These are phyloP conservation scores for Lasioglossum malachurum DNA, from an alignment of 2,888 invertebrate species.

Conservation along the genomic window DNA sequence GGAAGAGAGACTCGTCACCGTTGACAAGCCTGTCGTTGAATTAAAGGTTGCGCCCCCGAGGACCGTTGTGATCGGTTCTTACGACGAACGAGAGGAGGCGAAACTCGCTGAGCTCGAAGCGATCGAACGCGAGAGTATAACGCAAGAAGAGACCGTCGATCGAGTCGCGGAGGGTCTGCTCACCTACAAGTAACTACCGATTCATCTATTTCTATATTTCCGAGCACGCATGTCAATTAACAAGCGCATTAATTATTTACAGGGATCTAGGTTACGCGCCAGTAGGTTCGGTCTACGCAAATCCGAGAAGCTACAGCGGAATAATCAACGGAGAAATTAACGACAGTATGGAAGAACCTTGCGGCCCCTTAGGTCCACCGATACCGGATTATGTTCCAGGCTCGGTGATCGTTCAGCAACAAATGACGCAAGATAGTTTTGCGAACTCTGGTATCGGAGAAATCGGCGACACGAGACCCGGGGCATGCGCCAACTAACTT, in stretches of 20 bases:
- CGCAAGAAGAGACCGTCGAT: conserved; percentile 50
- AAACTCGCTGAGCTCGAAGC: conserved; percentile 73
- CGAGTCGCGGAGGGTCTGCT: conserved; percentile 51
- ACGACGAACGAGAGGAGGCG: conserved; percentile 65
- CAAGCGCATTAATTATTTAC: conserved; percentile 25
- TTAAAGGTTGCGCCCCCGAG: conserved; percentile 78
- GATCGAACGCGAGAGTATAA: conserved; percentile 69
- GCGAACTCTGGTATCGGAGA: conserved; percentile 14
- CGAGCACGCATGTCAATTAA: not conserved
- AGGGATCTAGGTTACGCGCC: conserved; percentile 75
- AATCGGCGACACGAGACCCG: conserved; percentile 6
- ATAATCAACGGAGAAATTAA: conserved; percentile 14
- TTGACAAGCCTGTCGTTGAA: conserved; percentile 86
- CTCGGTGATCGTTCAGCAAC: conserved; percentile 56
- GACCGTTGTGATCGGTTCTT: conserved; percentile 44
- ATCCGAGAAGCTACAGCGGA: not conserved
- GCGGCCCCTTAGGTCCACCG: conserved; percentile 71
- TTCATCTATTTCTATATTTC: not conserved
- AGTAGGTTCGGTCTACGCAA: conserved; percentile 20
- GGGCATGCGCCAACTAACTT: not conserved
- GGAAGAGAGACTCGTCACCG: conserved; percentile 86
- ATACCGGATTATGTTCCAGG: conserved; percentile 71
- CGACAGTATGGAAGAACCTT: conserved; percentile 45
- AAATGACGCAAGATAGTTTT: not conserved
- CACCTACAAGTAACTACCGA: conserved; percentile 68